Evolutionary conservation across 2,113 vertebrate species (phyloP), one percentile per base, ranked within the genome.

Genomic region (Psophia crepitans): DNA sequence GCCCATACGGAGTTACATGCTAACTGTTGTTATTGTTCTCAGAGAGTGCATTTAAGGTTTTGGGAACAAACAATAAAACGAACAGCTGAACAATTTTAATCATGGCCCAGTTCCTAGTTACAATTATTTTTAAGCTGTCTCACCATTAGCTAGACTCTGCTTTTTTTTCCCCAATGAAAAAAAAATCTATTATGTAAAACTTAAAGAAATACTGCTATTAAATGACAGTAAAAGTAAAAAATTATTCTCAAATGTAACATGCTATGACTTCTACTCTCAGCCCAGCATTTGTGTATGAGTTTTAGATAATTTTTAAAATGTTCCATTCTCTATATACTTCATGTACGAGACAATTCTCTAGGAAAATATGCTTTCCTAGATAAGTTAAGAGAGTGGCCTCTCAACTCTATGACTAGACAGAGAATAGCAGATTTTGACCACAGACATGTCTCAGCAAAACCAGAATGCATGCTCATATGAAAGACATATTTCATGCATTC

Each of bases 1-100:
- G 93, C 92, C 92, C 95, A 97, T 96, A 96, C 27, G 24, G 95
- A 95, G 95, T 94, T 97, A 96, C 92, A 96, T 94, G 89, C 93
- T 96, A 97, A 97, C 93, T 96, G 95, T 97, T 97, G 95, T 97
- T 96, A 97, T 97, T 98, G 96, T 98, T 97, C 97, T 97, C 97
- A 84, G 84, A 97, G 95, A 98, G 96, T 96, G 97, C 97, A 98
- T 97, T 97, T 97, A 97, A 98, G 97, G 97, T 97, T 97, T 97
- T 96, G 96, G 93, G 97, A 96, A 97, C 96, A 97, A 97, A 97
- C 96, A 97, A 97, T 98, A 97, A 97, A 98, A 97, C 0, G 93
- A 97, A 98, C 94, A 97, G 97, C 96, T 97, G 97, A 97, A 96
- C 94, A 97, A 96, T 96, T 97, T 96, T 98, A 97, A 97, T 97